Conservation (phyloP, 2,113 vertebrate species). For the Bufo bufo region DNA sequence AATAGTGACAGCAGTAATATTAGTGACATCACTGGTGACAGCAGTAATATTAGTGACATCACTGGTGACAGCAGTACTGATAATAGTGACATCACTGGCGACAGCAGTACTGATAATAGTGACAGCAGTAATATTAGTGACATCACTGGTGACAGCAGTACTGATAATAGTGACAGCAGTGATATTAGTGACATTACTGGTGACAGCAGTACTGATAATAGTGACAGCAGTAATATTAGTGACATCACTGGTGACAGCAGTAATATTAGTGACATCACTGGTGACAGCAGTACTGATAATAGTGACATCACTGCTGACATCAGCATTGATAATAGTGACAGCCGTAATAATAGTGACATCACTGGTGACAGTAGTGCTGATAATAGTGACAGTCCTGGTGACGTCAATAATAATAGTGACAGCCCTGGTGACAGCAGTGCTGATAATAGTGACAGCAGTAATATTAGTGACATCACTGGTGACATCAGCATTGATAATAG, state of each 20-base stretch:
- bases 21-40: too few species aligned
- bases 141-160: neutral
- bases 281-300: neutral
- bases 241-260: neutral
- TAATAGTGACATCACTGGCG: neutral
- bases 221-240: neutral
- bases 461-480: neutral
- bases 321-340: too few species aligned
- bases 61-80: too few species aligned
- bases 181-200: neutral
- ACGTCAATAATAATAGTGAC: too few species aligned
- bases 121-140: neutral
- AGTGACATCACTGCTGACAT: neutral
- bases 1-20: neutral
- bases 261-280: neutral
- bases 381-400: neutral
- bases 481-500: neutral
- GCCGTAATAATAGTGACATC: neutral
- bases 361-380: neutral
- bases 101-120: neutral
- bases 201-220: constrained; percentile 3
- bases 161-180: neutral
- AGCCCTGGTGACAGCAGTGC: neutral
- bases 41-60: too few species aligned
- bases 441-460: neutral